Percentiles rank a stretch among this genome's conserved stretches.
Evolutionary conservation across 2,888 invertebrate genomes (phyloP).

Genomic region (Osedax frankpressi): DNA sequence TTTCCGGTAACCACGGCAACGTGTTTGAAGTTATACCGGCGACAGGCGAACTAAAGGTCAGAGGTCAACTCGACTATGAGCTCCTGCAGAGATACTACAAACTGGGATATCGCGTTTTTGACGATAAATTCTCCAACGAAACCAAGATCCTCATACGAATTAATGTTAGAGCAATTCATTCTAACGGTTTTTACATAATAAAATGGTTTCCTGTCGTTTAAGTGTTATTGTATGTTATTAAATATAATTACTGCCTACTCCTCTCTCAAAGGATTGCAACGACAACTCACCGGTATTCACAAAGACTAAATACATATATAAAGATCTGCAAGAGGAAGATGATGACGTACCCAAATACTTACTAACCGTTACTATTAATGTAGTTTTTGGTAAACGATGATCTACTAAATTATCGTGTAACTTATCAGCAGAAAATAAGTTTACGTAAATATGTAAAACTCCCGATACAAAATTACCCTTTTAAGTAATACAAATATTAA

Average conservation of each 20-base stretch:
- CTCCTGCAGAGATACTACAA: conserved; percentile 27
- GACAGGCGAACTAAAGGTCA: conserved; percentile 66
- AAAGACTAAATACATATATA: conserved; percentile 27
- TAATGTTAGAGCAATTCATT: neutral
- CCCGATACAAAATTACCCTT: too few relatives aligned
- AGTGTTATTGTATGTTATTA: too few relatives aligned
- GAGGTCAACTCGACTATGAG: conserved; percentile 29
- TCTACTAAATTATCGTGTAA: too few relatives aligned
- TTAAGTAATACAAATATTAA: too few relatives aligned
- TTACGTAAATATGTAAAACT: too few relatives aligned
- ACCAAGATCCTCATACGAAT: conserved; percentile 28
- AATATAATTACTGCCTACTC: too few relatives aligned
- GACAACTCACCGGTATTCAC: conserved; percentile 31
- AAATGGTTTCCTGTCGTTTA: too few relatives aligned
- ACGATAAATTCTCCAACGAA: conserved; percentile 29
- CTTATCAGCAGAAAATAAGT: too few relatives aligned
- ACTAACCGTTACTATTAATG: conserved; percentile 25
- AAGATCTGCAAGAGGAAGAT: conserved; percentile 31
- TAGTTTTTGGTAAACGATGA: too few relatives aligned
- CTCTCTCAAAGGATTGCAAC: conserved; percentile 27
- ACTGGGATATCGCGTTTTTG: conserved; percentile 29
- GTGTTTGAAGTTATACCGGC: conserved; percentile 91
- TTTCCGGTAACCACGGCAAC: conserved; percentile 94
- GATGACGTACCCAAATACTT: conserved; percentile 27
- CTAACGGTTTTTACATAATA: too few relatives aligned